Conservation (phyloP, 2,888 invertebrate genomes). For the Epinotia brunnichana region DNA sequence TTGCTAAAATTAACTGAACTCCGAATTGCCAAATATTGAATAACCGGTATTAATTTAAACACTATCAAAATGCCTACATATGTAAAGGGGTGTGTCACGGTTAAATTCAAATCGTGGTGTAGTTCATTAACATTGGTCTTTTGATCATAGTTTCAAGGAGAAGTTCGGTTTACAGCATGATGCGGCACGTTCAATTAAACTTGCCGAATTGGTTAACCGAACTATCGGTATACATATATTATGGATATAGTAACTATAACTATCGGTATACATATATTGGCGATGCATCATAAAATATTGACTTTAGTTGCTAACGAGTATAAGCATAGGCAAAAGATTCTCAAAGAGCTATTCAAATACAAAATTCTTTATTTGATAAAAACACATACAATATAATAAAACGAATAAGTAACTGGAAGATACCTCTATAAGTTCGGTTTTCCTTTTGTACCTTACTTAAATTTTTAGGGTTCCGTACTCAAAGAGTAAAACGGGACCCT, state of each 20-base stretch:
- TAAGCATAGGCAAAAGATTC: too few relatives aligned
- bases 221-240: neutral
- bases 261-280: neutral
- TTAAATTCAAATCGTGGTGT: slow-evolving; percentile 5
- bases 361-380: too few relatives aligned
- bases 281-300: neutral
- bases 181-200: slow-evolving; percentile 3
- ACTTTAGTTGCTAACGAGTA: neutral
- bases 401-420: too few relatives aligned
- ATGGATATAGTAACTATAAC: neutral
- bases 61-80: too few relatives aligned
- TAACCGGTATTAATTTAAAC: too few relatives aligned
- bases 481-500: too few relatives aligned
- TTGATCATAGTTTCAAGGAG: slow-evolving; percentile 10
- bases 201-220: slow-evolving; percentile 6
- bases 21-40: too few relatives aligned
- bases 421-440: too few relatives aligned
- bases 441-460: too few relatives aligned
- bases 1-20: neutral
- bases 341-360: too few relatives aligned
- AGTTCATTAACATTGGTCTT: neutral
- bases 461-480: too few relatives aligned
- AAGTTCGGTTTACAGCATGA: neutral
- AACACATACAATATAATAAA: too few relatives aligned
- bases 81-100: neutral